Percentiles rank a stretch among this genome's conserved stretches.
These are phyloP conservation scores for Scolopax mira DNA, from an alignment of 2,113 vertebrate genomes.

Conservation along the genomic window DNA sequence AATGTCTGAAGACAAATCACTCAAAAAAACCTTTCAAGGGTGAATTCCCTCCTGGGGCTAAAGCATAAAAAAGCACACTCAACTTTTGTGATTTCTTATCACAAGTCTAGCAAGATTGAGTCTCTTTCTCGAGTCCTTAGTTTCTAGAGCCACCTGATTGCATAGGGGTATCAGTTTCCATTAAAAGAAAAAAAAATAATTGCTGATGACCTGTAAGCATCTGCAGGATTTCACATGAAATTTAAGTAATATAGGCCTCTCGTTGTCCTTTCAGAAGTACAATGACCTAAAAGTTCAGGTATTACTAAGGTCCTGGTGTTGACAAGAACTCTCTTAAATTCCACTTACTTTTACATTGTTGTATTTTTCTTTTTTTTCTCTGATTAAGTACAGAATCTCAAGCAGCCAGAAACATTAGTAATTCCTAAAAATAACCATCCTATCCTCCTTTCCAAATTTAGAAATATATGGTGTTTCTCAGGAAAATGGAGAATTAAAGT, in stretches of 20 bases:
- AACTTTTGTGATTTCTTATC: not conserved
- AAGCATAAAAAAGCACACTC: not conserved
- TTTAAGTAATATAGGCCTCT: not conserved
- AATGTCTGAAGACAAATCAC: not conserved
- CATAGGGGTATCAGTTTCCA: not conserved
- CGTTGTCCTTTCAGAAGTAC: not conserved
- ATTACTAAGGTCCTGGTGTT: not conserved
- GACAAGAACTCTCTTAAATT: not conserved
- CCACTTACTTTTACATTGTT: not conserved
- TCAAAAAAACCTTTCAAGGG: not conserved
- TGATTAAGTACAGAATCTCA: not conserved
- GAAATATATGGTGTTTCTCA: conserved; percentile 5
- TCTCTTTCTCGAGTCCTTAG: not conserved
- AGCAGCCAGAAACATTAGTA: conserved; percentile 14
- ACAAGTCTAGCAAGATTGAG: not conserved
- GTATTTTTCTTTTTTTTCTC: not conserved
- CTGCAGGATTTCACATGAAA: not conserved
- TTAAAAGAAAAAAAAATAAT: not conserved
- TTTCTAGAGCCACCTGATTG: not conserved
- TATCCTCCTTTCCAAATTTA: conserved; percentile 14
- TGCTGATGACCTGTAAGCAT: not conserved
- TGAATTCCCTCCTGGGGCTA: not conserved
- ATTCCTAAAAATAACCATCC: conserved; percentile 41
- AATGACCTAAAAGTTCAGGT: not conserved
- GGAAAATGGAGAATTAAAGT: conserved; percentile 22